Percentiles rank a stretch among this genome's conserved stretches.
These are phyloP conservation scores for Melanostigma gelatinosum DNA, from an alignment of 2,113 vertebrate species.

Conservation along the genomic window DNA sequence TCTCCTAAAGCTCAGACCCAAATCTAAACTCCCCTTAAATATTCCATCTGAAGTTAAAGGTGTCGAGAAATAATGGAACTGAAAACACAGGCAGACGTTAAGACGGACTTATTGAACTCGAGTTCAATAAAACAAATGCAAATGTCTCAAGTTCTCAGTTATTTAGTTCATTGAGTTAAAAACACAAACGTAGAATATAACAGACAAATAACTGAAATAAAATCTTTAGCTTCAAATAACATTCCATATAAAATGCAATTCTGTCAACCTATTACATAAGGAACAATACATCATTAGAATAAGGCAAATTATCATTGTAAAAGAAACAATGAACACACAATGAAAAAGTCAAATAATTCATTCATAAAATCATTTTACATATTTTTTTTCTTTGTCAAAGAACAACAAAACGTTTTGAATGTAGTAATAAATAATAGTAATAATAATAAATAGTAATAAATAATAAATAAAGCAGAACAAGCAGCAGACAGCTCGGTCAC, in stretches of 20 bases:
- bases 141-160: background rate
- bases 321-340: background rate
- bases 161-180: background rate
- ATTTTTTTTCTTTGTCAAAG: background rate
- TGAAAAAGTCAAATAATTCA: background rate
- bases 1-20: background rate
- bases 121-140: background rate
- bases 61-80: background rate
- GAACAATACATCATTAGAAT: background rate
- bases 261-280: too few species aligned
- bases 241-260: background rate
- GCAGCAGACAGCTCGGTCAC: too few species aligned
- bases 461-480: slow-evolving; percentile 4
- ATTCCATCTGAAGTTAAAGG: background rate
- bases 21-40: background rate
- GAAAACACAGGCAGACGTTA: background rate
- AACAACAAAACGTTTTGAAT: background rate
- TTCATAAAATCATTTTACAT: background rate
- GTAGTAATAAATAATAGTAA: background rate
- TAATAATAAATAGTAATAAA: background rate
- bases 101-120: background rate
- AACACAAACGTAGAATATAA: background rate
- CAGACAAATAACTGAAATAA: background rate
- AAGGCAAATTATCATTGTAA: too few species aligned
- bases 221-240: background rate